These are phyloP conservation scores for Agonopterix arenella DNA, from an alignment of 2,888 invertebrate species.

Conservation along the genomic window DNA sequence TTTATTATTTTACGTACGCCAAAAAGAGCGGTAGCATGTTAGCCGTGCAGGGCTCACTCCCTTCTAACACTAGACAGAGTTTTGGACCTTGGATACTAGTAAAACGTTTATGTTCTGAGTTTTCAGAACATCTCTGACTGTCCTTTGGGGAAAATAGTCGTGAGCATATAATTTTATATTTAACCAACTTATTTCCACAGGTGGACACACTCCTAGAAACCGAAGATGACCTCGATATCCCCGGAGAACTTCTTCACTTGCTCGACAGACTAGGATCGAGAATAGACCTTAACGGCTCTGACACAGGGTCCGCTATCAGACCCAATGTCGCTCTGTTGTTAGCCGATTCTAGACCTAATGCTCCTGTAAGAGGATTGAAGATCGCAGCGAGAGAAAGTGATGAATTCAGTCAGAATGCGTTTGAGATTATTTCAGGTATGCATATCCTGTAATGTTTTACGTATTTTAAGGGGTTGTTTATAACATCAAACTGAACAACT, in stretches of 20 bases:
- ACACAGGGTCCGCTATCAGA: conserved; percentile 30
- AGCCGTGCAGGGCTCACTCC: no score
- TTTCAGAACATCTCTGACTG: no score
- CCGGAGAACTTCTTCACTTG: conserved; percentile 45
- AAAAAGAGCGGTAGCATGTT: no score
- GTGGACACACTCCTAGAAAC: conserved; percentile 45
- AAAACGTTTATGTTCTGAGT: no score
- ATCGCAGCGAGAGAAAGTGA: conserved; percentile 37
- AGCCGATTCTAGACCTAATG: conserved; percentile 39
- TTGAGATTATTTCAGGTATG: conserved; percentile 48
- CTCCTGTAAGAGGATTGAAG: conserved; percentile 48
- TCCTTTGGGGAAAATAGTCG: no score
- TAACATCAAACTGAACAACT: no score
- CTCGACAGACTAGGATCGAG: conserved; percentile 48
- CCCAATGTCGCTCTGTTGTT: conserved; percentile 54
- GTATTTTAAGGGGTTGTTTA: no score
- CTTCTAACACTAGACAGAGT: background rate
- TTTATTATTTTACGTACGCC: no score
- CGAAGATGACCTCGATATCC: conserved; percentile 39
- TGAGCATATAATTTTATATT: no score
- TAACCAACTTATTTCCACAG: conserved; percentile 21
- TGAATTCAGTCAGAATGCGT: conserved; percentile 38
- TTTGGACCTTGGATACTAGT: no score
- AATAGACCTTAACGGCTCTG: conserved; percentile 39
- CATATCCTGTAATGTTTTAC: no score